These are phyloP conservation scores for Esox masquinongy DNA, from an alignment of 2,797 vertebrate species.

Conservation along the genomic window DNA sequence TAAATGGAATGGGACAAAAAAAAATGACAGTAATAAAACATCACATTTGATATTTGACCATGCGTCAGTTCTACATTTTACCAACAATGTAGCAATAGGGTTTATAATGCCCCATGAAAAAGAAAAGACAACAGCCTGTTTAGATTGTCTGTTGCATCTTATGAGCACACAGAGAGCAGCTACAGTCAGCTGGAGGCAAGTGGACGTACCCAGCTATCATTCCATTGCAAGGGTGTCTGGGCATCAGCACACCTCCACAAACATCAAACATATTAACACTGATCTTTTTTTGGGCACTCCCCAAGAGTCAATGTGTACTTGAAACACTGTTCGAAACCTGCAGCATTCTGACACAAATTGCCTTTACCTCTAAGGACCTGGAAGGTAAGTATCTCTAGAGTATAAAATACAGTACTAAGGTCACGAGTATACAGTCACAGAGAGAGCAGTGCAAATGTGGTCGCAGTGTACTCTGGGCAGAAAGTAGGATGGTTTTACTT, in stretches of 20 bases:
- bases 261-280: not conserved
- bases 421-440: constrained; percentile 22
- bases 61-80: not conserved
- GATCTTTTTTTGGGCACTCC: not conserved
- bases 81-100: constrained; percentile 11
- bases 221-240: not conserved
- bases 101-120: constrained; percentile 34
- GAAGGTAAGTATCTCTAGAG: constrained; percentile 8
- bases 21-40: constrained; percentile 9
- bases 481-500: constrained; percentile 12
- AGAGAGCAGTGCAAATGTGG: constrained; percentile 18
- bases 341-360: not conserved
- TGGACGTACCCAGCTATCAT: not conserved
- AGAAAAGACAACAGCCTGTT: constrained; percentile 36
- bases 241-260: not conserved
- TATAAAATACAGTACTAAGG: constrained; percentile 27
- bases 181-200: not conserved
- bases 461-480: constrained; percentile 16
- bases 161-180: constrained; percentile 42
- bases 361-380: not conserved
- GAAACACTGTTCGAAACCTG: not conserved
- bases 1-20: not conserved
- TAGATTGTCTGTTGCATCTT: constrained; percentile 50
- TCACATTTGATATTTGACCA: constrained; percentile 11
- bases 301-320: constrained; percentile 4